Evolutionary conservation across 2,797 vertebrate genomes (phyloP).

Genomic region (Sebastes aleutianus): DNA sequence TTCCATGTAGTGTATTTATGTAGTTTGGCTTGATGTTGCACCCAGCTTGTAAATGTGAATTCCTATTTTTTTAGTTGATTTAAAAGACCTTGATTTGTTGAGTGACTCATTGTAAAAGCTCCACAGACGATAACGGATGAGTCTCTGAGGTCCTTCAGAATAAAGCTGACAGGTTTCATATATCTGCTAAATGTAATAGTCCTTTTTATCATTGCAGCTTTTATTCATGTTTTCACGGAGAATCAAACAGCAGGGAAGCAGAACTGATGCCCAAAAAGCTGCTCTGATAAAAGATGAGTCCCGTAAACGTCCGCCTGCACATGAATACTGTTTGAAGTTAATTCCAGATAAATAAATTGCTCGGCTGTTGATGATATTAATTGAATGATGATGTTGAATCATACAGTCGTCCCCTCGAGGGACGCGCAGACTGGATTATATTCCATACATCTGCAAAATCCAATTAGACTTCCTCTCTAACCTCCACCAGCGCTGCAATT

Average conservation of each 20-base stretch:
- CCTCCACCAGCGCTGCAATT: constrained; percentile 6
- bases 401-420: not conserved
- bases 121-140: too few species aligned
- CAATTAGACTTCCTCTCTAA: constrained; percentile 11
- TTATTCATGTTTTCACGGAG: not conserved
- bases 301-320: not conserved
- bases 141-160: not conserved
- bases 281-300: not conserved
- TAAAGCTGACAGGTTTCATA: not conserved
- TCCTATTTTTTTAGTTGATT: not conserved
- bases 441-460: constrained; percentile 3
- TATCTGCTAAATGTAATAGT: not conserved
- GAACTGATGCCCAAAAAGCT: not conserved
- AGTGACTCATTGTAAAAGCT: not conserved
- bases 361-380: not conserved
- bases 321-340: not conserved
- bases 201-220: not conserved
- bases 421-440: not conserved
- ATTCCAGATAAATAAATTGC: not conserved
- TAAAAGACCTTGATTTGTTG: not conserved
- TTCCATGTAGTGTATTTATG: too few species aligned
- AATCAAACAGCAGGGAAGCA: not conserved
- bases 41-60: too few species aligned
- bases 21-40: too few species aligned
- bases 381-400: not conserved